Evolutionary conservation across 2,113 vertebrate genomes (phyloP).

Genomic region (Aphelocoma coerulescens): DNA sequence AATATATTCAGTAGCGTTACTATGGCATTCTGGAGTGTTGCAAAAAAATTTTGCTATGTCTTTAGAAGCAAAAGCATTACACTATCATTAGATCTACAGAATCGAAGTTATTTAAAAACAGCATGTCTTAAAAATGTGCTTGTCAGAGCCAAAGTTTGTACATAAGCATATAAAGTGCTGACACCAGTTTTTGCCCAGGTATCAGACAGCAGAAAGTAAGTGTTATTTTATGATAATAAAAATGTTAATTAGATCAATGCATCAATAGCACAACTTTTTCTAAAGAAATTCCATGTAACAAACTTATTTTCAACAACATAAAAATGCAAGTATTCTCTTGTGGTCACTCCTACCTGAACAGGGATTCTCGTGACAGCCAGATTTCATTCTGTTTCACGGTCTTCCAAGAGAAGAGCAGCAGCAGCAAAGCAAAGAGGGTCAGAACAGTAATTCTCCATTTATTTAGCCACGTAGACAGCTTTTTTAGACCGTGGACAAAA

Average conservation of each 20-base stretch:
- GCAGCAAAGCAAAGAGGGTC: conserved; percentile 77
- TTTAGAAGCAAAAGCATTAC: not conserved
- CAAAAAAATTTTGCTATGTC: not conserved
- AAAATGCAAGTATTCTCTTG: not conserved
- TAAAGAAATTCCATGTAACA: not conserved
- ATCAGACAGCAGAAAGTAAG: not conserved
- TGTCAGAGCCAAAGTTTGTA: not conserved
- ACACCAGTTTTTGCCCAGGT: not conserved
- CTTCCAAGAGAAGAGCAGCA: conserved; percentile 93
- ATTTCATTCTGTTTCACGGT: conserved; percentile 91
- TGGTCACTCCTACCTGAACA: conserved; percentile 83
- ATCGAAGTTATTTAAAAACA: not conserved
- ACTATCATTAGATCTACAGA: not conserved
- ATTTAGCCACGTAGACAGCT: conserved; percentile 77
- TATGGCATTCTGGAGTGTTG: not conserved
- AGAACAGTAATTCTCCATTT: conserved; percentile 78
- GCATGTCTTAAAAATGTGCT: not conserved
- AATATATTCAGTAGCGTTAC: not conserved
- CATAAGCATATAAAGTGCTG: not conserved
- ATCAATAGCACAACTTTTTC: not conserved
- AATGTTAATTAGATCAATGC: not conserved
- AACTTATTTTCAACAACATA: not conserved
- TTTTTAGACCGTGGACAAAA: conserved; percentile 86
- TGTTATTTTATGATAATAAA: not conserved
- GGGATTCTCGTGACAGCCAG: conserved; percentile 92